Conservation (phyloP, 1,140 invertebrate genomes). For the Papilio glaucus region DNA sequence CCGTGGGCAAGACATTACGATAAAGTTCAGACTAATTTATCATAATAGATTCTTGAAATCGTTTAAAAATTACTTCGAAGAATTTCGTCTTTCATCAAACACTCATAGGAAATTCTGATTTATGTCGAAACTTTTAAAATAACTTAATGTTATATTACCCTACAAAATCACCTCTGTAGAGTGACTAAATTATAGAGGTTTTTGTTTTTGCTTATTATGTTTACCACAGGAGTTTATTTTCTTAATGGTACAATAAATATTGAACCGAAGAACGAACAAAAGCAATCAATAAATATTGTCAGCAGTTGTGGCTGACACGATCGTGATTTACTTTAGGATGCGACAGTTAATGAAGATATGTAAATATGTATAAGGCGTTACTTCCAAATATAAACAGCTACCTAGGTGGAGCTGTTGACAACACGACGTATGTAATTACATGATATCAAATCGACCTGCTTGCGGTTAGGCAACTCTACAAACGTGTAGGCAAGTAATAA, state of each 20-base stretch:
- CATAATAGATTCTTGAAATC: too few relatives aligned
- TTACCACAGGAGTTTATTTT: not conserved
- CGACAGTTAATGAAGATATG: not conserved
- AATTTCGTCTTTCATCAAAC: too few relatives aligned
- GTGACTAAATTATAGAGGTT: not conserved
- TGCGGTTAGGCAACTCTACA: conserved; percentile 28
- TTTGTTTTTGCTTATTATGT: not conserved
- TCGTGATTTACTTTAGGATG: not conserved
- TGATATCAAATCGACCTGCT: conserved; percentile 33
- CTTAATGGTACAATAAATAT: not conserved
- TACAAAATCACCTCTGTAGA: not conserved
- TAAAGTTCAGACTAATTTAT: too few relatives aligned
- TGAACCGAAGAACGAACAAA: not conserved
- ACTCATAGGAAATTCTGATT: too few relatives aligned
- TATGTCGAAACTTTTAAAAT: too few relatives aligned
- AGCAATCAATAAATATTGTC: not conserved
- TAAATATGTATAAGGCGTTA: not conserved
- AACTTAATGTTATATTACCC: too few relatives aligned
- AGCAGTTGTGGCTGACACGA: not conserved
- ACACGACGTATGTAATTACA: conserved; percentile 33
- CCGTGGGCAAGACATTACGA: too few relatives aligned
- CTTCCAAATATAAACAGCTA: conserved; percentile 23
- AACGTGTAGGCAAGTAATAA: conserved; percentile 24
- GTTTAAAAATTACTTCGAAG: too few relatives aligned
- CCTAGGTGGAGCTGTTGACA: conserved; percentile 2